Conservation (phyloP, 2,888 invertebrate species). For the Andricus quercusramuli region DNA sequence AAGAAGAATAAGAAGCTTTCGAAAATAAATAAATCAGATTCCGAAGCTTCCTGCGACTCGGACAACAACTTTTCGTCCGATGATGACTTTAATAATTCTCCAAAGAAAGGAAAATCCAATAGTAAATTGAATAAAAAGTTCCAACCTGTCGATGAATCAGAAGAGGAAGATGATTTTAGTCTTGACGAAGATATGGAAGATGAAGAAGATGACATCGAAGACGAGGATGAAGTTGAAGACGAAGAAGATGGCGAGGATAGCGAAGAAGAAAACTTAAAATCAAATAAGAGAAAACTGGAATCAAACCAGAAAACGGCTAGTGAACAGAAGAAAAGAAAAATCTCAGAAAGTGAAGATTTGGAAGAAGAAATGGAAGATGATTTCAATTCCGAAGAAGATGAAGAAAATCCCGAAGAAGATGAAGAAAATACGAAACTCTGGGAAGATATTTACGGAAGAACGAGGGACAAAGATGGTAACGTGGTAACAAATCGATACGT, state of each 20-base stretch:
- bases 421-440: conserved; percentile 75
- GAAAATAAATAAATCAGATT: neutral
- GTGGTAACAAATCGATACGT: conserved; percentile 87
- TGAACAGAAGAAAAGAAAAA: conserved; percentile 4
- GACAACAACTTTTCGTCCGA: conserved; percentile 16
- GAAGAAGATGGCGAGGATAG: conserved; percentile 11
- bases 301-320: neutral
- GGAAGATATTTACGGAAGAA: conserved; percentile 97
- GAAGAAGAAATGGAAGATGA: conserved; percentile 4
- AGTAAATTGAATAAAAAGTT: neutral
- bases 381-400: conserved; percentile 42
- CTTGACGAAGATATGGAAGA: conserved; percentile 52
- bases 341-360: conserved; percentile 36
- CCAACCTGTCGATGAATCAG: conserved; percentile 56
- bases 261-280: conserved; percentile 31
- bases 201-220: conserved; percentile 52
- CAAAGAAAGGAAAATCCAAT: neutral
- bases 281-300: conserved; percentile 31
- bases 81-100: conserved; percentile 50
- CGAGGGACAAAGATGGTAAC: conserved; percentile 89
- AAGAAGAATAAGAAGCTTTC: neutral
- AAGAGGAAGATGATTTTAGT: conserved; percentile 66
- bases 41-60: neutral
- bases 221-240: conserved; percentile 45
- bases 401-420: conserved; percentile 50